Evolutionary conservation across 2,113 vertebrate genomes (phyloP), one percentile per base, ranked within the genome.

Genomic region (Agapornis roseicollis): DNA sequence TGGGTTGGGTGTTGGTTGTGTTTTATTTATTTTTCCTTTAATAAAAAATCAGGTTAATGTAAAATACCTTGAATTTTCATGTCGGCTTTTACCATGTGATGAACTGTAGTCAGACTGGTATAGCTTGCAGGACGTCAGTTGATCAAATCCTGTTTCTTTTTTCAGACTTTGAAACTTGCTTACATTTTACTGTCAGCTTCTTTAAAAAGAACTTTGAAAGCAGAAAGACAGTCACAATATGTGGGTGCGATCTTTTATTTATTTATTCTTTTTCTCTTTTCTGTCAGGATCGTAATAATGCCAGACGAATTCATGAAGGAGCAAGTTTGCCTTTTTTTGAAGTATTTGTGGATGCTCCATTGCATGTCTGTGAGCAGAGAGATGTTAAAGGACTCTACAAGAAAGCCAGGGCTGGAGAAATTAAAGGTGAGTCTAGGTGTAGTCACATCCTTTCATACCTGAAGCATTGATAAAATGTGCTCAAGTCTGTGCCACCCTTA

Each of bases 301-400:
- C 99, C 39, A 98, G 99, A 86, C 98, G 96, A 91, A 99, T 99
- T 94, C 99, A 99, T 2, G 99, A 99, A 96, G 98, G 98, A 5
- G 98, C 99, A 17, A 99, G 99, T 31, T 97, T 99, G 81, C 99
- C 99, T 12, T 99, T 99, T 93, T 99, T 99, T 86, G 99, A 99
- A 97, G 99, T 99, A 25, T 99, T 99, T 97, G 99, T 99, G 55
- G 99, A 99, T 66, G 99, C 99, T 37, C 99, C 99, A 1, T 94
- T 99, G 95, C 98, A 99, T 25, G 99, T 99, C 58, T 99, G 99
- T 91, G 99, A 99, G 90, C 98, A 99, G 97, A 98, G 99, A 93
- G 99, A 99, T 56, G 99, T 99, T 66, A 99, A 99, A 95, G 99
- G 99, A 18, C 98, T 99, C 27, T 99, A 99, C 96, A 99, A 99